Base-by-base conservation (phyloP, 2,888 invertebrate genomes). In the Polymixis flavicincta region DNA sequence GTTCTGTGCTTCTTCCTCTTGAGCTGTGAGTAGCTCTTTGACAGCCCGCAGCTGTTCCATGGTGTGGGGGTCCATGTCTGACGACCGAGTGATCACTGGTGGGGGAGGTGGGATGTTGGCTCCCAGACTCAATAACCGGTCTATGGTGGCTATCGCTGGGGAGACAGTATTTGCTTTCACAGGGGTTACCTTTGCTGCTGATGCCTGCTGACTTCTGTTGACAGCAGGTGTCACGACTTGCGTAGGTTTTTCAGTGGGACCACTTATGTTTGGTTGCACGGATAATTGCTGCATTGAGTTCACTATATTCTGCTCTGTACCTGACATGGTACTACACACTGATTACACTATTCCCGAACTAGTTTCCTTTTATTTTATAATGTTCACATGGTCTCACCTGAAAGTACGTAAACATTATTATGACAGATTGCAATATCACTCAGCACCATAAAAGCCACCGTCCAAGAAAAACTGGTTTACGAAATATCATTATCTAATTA, bases 21-120 rank as follows among this genome's bases (percentile, higher is more conserved):
- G 96, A 69, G 97, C 93, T 59, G 97, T 93, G 42, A 97, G 95
- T 70, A 97, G 95, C 72, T 97, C 96, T 86, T 97, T 97, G n/a
- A 97, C 97, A 85, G 97, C 94, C 86, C 97, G 94, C 75, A 97
- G 91, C 90, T 97, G 97, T 89, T 97, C 97, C 57, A 97, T 93
- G 72, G 97, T 97, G 83, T 97, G 96, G 28, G 97, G 95, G 83
- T 97, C 97, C 93, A 97, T 96, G 72, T 97, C 95, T 74, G 95
- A 91, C 13, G 94, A 73, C 60, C 94, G 88, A 60, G 95, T 94
- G 81, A 96, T 93, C 14, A 96, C 94, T 68, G 96, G 96, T 37
- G 96, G 96, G 45, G 96, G 96, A 60, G 95, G 94, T 69, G 96
- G 96, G 57, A 95, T 89, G 82, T 91, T 94, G 60, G 94, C 93